Evolutionary conservation across 2,797 vertebrate species (phyloP).

Genomic region (Phrynocephalus vlangalii): DNA sequence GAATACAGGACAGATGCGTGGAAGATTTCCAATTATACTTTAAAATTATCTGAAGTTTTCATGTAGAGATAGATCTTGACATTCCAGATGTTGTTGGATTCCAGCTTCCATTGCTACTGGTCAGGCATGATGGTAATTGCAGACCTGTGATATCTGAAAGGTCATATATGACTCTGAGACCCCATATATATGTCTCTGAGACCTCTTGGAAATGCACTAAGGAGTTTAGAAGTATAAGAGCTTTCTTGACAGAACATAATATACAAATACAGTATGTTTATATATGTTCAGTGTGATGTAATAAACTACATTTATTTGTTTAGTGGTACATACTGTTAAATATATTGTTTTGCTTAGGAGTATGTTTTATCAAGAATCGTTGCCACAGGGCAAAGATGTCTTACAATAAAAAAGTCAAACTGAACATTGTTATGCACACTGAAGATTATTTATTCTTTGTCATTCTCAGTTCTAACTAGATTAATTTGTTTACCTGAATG

Average conservation of each 20-base stretch:
- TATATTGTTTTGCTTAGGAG: neutral
- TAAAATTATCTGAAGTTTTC: neutral
- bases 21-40: neutral
- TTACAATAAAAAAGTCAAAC: neutral
- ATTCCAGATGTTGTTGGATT: neutral
- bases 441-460: conserved; percentile 4
- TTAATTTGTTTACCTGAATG: conserved; percentile 25
- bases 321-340: neutral
- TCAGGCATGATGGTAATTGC: neutral
- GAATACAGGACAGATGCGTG: neutral
- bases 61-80: neutral
- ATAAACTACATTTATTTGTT: conserved; percentile 4
- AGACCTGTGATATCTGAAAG: neutral
- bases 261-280: neutral
- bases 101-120: neutral
- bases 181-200: neutral
- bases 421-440: neutral
- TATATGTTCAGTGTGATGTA: neutral
- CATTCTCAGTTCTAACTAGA: conserved; percentile 8
- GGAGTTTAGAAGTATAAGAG: neutral
- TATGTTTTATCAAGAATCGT: conserved; percentile 8
- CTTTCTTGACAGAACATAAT: neutral
- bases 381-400: neutral
- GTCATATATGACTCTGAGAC: neutral
- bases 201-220: neutral